These are phyloP conservation scores for Automeris io DNA, from an alignment of 2,888 invertebrate genomes.

Conservation along the genomic window DNA sequence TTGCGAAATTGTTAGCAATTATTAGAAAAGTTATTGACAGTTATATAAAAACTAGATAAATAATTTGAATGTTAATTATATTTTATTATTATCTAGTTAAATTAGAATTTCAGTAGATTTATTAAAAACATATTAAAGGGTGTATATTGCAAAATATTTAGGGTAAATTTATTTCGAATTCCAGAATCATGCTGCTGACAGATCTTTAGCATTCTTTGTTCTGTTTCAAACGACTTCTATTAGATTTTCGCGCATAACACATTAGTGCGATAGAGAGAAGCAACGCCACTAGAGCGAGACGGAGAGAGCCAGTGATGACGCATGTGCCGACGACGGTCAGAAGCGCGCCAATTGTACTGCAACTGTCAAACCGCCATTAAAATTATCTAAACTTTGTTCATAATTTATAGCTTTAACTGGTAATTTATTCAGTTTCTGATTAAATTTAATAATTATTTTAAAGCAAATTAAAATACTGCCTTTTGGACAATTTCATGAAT, in stretches of 20 bases:
- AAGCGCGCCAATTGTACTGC: slow-evolving; percentile 43
- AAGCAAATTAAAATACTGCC: slow-evolving; percentile 46
- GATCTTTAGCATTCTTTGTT: slow-evolving; percentile 9
- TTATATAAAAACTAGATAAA: no score
- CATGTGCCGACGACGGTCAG: slow-evolving; percentile 48
- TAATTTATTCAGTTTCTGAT: no score
- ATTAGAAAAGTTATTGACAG: no score
- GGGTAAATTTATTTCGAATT: not conserved
- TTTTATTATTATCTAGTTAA: no score
- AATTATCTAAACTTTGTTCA: no score
- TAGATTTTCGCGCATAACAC: slow-evolving; percentile 14
- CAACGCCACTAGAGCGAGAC: slow-evolving; percentile 55
- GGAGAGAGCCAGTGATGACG: slow-evolving; percentile 52
- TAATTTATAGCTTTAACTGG: no score
- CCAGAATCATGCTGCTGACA: not conserved
- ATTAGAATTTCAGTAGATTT: no score
- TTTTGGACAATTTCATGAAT: slow-evolving; percentile 40
- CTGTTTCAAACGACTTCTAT: slow-evolving; percentile 3
- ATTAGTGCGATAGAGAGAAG: slow-evolving; percentile 49
- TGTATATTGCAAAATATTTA: no score
- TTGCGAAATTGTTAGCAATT: no score
- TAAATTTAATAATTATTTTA: slow-evolving; percentile 13
- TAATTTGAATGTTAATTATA: no score
- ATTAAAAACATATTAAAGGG: no score
- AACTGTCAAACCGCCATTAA: slow-evolving; percentile 26